phyloP scores from a whole-genome alignment of 1,140 invertebrate genomes.

The Maniola jurtina region DNA sequence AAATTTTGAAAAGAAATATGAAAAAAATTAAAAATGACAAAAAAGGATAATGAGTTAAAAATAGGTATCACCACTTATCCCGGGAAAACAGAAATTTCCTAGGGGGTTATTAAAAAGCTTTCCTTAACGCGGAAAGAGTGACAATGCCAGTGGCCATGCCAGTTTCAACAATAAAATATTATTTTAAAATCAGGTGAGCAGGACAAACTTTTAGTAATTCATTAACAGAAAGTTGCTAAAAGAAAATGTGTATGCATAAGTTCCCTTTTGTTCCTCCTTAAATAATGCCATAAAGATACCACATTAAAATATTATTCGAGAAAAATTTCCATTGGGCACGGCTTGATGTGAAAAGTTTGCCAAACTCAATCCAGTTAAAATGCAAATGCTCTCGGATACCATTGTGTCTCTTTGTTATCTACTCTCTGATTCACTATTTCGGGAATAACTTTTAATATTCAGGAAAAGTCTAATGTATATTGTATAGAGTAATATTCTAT shows the following conservation, averaged over 20 bases:
- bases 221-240: background rate
- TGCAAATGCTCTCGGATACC: conserved; percentile 46
- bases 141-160: no score
- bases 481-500: background rate
- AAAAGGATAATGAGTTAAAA: no score
- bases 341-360: conserved; percentile 59
- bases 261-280: conserved; percentile 12
- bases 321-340: conserved; percentile 42
- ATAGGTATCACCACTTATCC: no score
- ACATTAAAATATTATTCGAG: conserved; percentile 24
- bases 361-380: conserved; percentile 51
- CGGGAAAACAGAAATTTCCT: no score
- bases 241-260: conserved; percentile 4
- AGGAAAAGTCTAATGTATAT: background rate
- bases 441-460: conserved; percentile 10
- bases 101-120: no score
- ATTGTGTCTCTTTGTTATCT: conserved; percentile 20
- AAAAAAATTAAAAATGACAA: no score
- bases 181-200: background rate
- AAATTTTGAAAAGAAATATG: no score
- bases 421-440: conserved; percentile 18
- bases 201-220: background rate
- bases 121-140: no score
- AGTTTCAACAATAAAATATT: no score
- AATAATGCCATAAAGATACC: conserved; percentile 12